Conservation (phyloP, 2,888 invertebrate species). For the Antheraea yamamai region DNA sequence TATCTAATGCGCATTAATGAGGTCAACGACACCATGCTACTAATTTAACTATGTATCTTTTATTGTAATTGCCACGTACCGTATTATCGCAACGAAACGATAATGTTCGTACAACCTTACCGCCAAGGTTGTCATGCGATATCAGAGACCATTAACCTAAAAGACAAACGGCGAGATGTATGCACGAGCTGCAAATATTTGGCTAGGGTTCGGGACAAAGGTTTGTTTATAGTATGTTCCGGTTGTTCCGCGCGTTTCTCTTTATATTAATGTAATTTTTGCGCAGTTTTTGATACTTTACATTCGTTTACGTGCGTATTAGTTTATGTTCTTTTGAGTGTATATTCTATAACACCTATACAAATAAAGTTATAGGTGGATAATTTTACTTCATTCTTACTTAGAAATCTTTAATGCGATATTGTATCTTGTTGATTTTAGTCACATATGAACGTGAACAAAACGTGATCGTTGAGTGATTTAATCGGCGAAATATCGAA, state of each 20-base stretch:
- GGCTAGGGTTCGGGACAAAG: too few relatives aligned
- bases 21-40: slow-evolving; percentile 11
- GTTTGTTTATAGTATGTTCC: too few relatives aligned
- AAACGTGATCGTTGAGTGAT: too few relatives aligned
- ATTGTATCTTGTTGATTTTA: too few relatives aligned
- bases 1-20: background rate
- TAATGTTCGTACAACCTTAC: slow-evolving; percentile 43
- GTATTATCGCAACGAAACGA: slow-evolving; percentile 38
- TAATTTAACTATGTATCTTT: slow-evolving; percentile 17
- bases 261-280: background rate
- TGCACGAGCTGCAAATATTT: background rate
- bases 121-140: slow-evolving; percentile 46
- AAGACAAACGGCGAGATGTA: slow-evolving; percentile 31
- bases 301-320: too few relatives aligned
- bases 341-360: too few relatives aligned
- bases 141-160: slow-evolving; percentile 49
- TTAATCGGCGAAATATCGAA: too few relatives aligned
- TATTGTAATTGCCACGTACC: slow-evolving; percentile 37
- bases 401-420: too few relatives aligned
- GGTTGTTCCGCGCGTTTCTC: background rate
- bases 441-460: too few relatives aligned
- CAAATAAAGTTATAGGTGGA: too few relatives aligned
- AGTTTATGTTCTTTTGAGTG: too few relatives aligned
- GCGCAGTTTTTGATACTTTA: background rate
- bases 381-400: too few relatives aligned